These are phyloP conservation scores for Cryptotis parvus DNA, from an alignment of 2,113 vertebrate species.

Conservation along the genomic window DNA sequence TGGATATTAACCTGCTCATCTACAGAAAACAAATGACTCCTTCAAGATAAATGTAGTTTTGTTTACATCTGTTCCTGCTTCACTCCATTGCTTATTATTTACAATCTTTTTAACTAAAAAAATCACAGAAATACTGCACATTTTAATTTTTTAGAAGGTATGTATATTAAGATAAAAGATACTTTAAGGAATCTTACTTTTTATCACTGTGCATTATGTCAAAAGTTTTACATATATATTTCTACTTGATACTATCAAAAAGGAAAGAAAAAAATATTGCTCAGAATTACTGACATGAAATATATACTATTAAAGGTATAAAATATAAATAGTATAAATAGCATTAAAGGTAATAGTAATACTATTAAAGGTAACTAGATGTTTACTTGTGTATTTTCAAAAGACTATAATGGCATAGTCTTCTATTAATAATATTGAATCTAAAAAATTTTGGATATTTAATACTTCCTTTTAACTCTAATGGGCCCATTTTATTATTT, in stretches of 20 bases:
- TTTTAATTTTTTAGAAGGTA: background rate
- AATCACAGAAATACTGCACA: constrained; percentile 20
- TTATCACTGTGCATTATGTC: no score
- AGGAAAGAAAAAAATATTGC: background rate
- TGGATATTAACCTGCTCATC: background rate
- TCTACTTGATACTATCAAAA: constrained; percentile 13
- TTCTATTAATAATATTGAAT: constrained; percentile 49
- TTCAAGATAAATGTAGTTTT: constrained; percentile 42
- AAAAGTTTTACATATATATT: background rate
- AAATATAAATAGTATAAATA: no score
- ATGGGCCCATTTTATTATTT: background rate
- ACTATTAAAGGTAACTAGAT: constrained; percentile 31
- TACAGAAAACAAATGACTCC: constrained; percentile 11
- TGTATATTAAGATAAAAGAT: background rate
- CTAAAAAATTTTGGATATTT: background rate
- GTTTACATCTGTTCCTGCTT: constrained; percentile 1
- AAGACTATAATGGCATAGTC: background rate
- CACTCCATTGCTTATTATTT: background rate
- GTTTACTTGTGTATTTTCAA: constrained; percentile 58
- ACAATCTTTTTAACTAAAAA: constrained; percentile 19
- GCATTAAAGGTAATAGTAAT: no score
- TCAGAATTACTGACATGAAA: constrained; percentile 2
- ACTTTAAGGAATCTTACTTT: background rate
- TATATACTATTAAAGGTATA: constrained; percentile 4
- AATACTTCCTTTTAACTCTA: constrained; percentile 1